A percentile compares a stretch with the other conserved stretches of the same genome.
Evolutionary conservation across 2,797 vertebrate species (phyloP).

Genomic region (Hylomyscus alleni): DNA sequence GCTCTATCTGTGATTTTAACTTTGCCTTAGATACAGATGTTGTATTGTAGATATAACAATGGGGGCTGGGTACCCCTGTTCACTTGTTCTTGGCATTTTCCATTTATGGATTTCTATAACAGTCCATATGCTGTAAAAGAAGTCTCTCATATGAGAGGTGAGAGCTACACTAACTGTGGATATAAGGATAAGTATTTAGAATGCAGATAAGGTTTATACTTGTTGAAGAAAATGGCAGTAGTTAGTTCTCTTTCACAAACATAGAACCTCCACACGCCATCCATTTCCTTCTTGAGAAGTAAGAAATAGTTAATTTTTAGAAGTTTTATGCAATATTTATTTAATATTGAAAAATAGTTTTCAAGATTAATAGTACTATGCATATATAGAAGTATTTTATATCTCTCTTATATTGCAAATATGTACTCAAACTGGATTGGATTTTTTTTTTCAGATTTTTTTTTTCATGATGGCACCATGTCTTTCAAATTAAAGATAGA

Average conservation of each 20-base stretch:
- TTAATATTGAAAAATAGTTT: slow-evolving; percentile 32
- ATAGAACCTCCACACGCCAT: not conserved
- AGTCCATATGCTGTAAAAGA: not conserved
- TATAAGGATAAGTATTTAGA: not conserved
- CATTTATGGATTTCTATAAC: not conserved
- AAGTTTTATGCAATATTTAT: not conserved
- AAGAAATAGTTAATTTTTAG: not conserved
- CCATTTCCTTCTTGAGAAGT: slow-evolving; percentile 30
- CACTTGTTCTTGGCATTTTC: not conserved
- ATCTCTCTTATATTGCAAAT: not conserved
- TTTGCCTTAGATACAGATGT: no score
- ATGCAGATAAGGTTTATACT: not conserved
- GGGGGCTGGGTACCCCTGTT: no score
- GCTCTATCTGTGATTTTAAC: not conserved
- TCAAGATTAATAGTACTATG: rapidly evolving
- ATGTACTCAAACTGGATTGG: not conserved
- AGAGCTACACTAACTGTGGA: not conserved
- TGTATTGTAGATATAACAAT: not conserved
- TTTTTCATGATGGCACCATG: not conserved
- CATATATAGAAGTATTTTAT: not conserved
- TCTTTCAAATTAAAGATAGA: not conserved
- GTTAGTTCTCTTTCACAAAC: not conserved
- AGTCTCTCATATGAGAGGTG: no score
- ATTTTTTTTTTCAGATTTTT: no score
- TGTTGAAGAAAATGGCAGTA: no score